These are phyloP conservation scores for Leptoteleia sp. DNA, from an alignment of 1,140 invertebrate genomes.

Conservation along the genomic window DNA sequence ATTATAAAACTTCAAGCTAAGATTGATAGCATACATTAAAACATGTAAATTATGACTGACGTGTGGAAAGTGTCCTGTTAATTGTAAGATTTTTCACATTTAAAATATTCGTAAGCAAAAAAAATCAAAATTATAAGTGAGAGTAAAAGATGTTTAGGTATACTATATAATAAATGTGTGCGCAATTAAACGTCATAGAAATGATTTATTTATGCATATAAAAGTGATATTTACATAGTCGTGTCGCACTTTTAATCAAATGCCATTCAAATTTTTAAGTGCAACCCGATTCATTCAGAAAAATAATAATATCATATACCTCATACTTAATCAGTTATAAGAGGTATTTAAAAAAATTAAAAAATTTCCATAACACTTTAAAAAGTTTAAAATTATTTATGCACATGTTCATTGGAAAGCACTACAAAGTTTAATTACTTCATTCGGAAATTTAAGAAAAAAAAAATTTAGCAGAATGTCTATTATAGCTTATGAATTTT, in stretches of 20 bases:
- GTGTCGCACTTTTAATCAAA: slow-evolving; percentile 14
- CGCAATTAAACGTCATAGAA: slow-evolving; percentile 21
- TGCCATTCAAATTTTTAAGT: slow-evolving; percentile 8
- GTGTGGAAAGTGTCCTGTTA: slow-evolving; percentile 2
- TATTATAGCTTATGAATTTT: slow-evolving; percentile 17
- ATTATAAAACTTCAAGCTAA: not conserved
- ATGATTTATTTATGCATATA: slow-evolving; percentile 22
- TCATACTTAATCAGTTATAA: too few relatives aligned
- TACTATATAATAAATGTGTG: not conserved
- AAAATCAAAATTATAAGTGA: slow-evolving; percentile 27
- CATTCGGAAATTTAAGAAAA: slow-evolving; percentile 1
- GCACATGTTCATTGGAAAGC: too few relatives aligned
- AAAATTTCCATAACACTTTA: too few relatives aligned
- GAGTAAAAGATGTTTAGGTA: slow-evolving; percentile 21
- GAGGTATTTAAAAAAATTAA: too few relatives aligned
- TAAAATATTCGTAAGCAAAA: slow-evolving; percentile 8
- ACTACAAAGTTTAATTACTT: too few relatives aligned
- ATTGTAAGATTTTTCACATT: not conserved
- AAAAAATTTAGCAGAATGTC: slow-evolving; percentile 16
- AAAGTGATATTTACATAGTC: slow-evolving; percentile 21
- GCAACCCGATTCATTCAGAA: too few relatives aligned
- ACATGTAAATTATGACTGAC: slow-evolving; percentile 2
- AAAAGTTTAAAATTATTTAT: too few relatives aligned
- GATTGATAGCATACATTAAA: not conserved
- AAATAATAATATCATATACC: too few relatives aligned